Percentiles rank a stretch among this genome's conserved stretches.
Evolutionary conservation across 2,113 vertebrate species (phyloP).

Genomic region (Syngnathus floridae): DNA sequence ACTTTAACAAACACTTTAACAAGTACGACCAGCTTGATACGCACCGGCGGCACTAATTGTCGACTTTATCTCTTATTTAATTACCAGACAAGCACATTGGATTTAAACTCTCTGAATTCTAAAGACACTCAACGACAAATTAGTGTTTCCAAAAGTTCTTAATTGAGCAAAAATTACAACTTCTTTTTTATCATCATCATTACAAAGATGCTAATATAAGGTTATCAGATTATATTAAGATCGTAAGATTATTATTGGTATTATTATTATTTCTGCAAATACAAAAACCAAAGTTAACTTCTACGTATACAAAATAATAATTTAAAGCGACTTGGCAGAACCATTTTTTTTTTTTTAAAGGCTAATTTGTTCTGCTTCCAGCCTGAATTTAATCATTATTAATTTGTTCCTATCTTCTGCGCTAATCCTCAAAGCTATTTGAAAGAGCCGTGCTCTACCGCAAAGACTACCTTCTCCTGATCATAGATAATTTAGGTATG

Average conservation of each 20-base stretch:
- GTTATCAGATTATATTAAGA: no score
- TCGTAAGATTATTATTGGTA: no score
- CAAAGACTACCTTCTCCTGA: background rate
- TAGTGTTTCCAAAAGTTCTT: conserved; percentile 46
- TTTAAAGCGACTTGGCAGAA: background rate
- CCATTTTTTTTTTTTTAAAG: no score
- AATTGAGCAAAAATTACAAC: conserved; percentile 34
- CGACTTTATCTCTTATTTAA: conserved; percentile 64
- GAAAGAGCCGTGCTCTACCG: background rate
- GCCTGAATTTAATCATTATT: background rate
- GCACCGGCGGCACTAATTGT: conserved; percentile 50
- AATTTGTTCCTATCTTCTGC: background rate
- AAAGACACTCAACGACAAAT: conserved; percentile 40
- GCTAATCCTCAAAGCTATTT: background rate
- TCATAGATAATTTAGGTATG: background rate
- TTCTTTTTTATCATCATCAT: conserved; percentile 19
- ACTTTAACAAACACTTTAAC: conserved; percentile 16
- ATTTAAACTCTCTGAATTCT: conserved; percentile 44
- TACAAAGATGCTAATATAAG: background rate
- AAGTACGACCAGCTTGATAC: conserved; percentile 15
- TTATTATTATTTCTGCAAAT: no score
- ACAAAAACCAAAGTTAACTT: background rate
- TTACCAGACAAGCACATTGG: conserved; percentile 55
- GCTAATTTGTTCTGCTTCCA: background rate
- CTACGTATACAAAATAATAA: background rate